A percentile compares a stretch with the other conserved stretches of the same genome.
phyloP scores from a whole-genome alignment of 1,140 invertebrate genomes.

The Mizuhopecten yessoensis region DNA sequence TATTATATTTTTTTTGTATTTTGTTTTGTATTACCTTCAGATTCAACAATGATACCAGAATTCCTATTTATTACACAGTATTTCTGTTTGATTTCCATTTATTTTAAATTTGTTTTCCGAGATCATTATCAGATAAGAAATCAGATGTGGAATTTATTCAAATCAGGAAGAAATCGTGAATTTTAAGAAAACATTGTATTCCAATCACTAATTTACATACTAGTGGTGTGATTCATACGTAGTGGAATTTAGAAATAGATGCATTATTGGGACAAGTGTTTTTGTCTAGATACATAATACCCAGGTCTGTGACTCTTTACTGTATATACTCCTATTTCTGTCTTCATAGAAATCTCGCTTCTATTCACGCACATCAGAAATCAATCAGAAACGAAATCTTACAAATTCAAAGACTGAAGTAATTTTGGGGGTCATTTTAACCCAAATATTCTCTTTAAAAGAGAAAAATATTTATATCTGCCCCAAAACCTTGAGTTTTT shows the following conservation, averaged over 20 bases:
- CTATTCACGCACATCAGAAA: no score
- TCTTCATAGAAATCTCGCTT: no score
- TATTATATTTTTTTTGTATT: not conserved
- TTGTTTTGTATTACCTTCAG: no score
- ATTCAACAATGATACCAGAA: no score
- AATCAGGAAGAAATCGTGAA: not conserved
- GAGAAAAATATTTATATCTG: no score
- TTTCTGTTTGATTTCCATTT: not conserved
- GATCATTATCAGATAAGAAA: not conserved
- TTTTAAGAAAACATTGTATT: not conserved
- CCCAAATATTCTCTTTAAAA: no score
- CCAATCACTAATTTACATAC: not conserved
- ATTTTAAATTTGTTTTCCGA: not conserved
- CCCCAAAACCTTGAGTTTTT: no score
- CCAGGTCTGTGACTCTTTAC: no score
- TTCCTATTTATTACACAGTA: not conserved
- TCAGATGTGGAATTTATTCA: not conserved
- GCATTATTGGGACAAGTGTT: not conserved
- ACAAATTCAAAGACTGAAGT: no score
- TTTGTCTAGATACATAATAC: not conserved
- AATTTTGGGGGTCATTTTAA: no score
- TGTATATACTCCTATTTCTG: no score
- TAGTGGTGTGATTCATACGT: not conserved
- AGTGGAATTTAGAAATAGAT: not conserved
- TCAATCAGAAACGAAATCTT: no score